Conservation (phyloP, 2,888 invertebrate species). For the Deroplatys truncata region DNA sequence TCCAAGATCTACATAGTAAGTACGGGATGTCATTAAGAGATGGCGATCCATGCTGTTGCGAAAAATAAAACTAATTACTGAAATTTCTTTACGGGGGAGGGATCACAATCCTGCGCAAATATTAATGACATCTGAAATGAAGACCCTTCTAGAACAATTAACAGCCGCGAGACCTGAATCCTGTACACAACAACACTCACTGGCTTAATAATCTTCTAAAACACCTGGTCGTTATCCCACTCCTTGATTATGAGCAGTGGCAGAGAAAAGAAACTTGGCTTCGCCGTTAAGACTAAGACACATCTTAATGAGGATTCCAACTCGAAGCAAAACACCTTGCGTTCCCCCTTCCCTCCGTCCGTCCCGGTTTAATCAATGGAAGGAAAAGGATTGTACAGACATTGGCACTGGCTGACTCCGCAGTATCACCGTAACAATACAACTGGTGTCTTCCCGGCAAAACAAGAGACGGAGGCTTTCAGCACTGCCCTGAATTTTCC, state of each 20-base stretch:
- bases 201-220: neutral
- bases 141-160: neutral
- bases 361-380: neutral
- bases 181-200: neutral
- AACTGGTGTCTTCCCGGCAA: neutral
- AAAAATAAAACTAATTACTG: neutral
- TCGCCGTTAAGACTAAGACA: neutral
- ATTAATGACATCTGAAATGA: neutral
- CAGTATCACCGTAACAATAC: neutral
- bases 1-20: neutral
- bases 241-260: neutral
- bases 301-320: neutral
- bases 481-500: neutral
- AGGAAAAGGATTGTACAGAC: neutral
- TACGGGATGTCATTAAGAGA: neutral
- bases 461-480: neutral
- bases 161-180: neutral
- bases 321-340: neutral
- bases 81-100: neutral
- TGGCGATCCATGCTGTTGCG: neutral
- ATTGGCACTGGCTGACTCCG: neutral
- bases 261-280: neutral
- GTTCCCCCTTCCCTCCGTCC: neutral
- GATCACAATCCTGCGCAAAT: neutral
- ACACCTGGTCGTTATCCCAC: neutral